These are phyloP conservation scores for Yponomeuta sedellus DNA, from an alignment of 2,888 invertebrate species.

Conservation along the genomic window DNA sequence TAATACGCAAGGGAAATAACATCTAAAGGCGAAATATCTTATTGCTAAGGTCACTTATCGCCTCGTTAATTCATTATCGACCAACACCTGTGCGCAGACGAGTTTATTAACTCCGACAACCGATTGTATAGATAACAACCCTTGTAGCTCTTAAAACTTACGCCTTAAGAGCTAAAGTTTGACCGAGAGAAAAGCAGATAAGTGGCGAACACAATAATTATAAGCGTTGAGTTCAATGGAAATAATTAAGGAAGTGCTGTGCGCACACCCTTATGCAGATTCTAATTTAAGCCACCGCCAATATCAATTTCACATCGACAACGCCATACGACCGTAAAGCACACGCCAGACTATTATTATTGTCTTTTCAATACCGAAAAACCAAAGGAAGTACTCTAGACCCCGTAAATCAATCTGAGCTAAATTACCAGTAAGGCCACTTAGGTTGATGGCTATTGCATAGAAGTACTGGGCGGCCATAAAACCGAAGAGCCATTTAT, in stretches of 20 bases:
- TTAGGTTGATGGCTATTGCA: conserved; percentile 14
- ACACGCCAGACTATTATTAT: background rate
- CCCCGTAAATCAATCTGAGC: conserved; percentile 3
- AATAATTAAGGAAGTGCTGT: background rate
- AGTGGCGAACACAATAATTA: background rate
- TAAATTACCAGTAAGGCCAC: conserved; percentile 8
- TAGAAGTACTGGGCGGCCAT: conserved; percentile 24
- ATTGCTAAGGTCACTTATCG: conserved; percentile 2
- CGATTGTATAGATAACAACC: background rate
- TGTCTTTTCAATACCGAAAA: conserved; percentile 3
- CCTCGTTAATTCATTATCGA: conserved; percentile 14
- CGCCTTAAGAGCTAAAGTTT: background rate
- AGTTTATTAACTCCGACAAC: conserved; percentile 11
- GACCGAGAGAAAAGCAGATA: background rate
- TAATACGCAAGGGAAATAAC: background rate
- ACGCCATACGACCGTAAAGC: background rate
- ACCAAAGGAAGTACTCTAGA: background rate
- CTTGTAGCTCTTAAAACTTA: background rate
- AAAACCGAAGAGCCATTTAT: conserved; percentile 44
- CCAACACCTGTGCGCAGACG: conserved; percentile 12
- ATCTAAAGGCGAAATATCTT: conserved; percentile 4
- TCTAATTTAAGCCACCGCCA: background rate
- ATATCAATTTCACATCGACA: background rate
- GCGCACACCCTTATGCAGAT: background rate
- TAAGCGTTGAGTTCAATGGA: conserved; percentile 12